Base-by-base conservation (phyloP, 2,113 vertebrate species). In the Nibea coibor region DNA sequence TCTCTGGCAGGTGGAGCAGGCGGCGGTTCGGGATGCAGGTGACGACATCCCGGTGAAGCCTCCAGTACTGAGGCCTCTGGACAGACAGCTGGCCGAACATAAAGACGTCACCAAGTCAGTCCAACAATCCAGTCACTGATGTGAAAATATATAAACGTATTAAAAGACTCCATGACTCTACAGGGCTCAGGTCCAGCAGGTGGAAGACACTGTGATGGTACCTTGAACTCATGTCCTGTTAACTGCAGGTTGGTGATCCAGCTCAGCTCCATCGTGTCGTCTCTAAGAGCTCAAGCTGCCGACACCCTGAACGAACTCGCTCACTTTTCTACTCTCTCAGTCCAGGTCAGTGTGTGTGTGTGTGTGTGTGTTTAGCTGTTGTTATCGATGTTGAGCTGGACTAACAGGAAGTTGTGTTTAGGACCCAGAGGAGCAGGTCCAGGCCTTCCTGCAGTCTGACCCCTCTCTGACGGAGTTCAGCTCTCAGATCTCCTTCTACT, bases 391-490 rank as follows among this genome's bases (percentile, higher is more conserved):
- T 24, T 10, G n/a, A n/a, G 3, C 19, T 84, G 54, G 17, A 47
- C 47, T 81, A 63, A 88, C 69, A 15, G 7, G 0, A 4, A 2
- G 19, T 4, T 83, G 72, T 83, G 16, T 83, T 19, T 65, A 97
- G 96, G 96, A 96, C 81, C 93, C 94, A 57, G 94, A 95, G 83
- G 94, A 96, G 88, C 93, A 96, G 85, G 80, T 96, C 12, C 93
- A 92, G 78, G 84, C 72, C 14, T 96, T 96, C 89, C 56, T 96
- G 62, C 93, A 94, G 77, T 89, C 90, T 35, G 86, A 93, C 17
- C 96, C 95, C 63, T 94, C 94, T 3, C 91, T 94, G 58, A 85
- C 92, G 6, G 96, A 96, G 88, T 96, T 96, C 92, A 94, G 93
- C 82, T 72, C 84, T 78, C 94, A 96, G 83, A 95, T 97, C 64